phyloP scores from a whole-genome alignment of 2,797 vertebrate species.

The Sebastolobus altivelis region DNA sequence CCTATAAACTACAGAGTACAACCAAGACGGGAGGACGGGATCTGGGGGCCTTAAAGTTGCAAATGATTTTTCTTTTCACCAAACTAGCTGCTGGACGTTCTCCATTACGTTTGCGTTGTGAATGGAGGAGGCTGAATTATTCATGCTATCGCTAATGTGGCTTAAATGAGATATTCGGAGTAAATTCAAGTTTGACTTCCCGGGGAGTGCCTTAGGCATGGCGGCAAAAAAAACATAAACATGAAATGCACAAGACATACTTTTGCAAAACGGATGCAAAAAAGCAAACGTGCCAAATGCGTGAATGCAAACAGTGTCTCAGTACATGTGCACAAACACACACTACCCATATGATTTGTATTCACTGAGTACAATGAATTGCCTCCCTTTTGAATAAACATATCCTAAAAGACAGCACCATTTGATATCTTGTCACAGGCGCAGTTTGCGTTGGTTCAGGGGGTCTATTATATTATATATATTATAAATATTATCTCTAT shows the following conservation, averaged over 20 bases:
- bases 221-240: not conserved
- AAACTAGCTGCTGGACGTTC: slow-evolving; percentile 55
- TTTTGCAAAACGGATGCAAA: slow-evolving; percentile 28
- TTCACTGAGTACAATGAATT: not conserved
- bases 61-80: slow-evolving; percentile 55
- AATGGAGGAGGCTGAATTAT: slow-evolving; percentile 74
- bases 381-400: not conserved
- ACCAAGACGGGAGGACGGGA: slow-evolving; percentile 14
- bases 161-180: slow-evolving; percentile 73
- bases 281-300: slow-evolving; percentile 2
- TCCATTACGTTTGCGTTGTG: slow-evolving; percentile 30
- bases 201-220: slow-evolving; percentile 33
- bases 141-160: slow-evolving; percentile 66
- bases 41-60: slow-evolving; percentile 36
- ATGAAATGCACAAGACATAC: slow-evolving; percentile 20
- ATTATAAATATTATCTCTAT: too few species aligned
- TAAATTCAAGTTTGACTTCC: slow-evolving; percentile 57
- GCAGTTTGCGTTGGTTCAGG: too few species aligned
- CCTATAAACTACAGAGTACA: slow-evolving; percentile 41
- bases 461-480: too few species aligned
- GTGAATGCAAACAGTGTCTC: not conserved
- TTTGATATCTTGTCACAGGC: not conserved
- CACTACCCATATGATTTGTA: not conserved
- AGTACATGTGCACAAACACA: slow-evolving; percentile 2
- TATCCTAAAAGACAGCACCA: not conserved